Percentiles rank a stretch among this genome's conserved stretches.
Evolutionary conservation across 1,140 invertebrate genomes (phyloP).

Genomic region (Metopolophium dirhodum): DNA sequence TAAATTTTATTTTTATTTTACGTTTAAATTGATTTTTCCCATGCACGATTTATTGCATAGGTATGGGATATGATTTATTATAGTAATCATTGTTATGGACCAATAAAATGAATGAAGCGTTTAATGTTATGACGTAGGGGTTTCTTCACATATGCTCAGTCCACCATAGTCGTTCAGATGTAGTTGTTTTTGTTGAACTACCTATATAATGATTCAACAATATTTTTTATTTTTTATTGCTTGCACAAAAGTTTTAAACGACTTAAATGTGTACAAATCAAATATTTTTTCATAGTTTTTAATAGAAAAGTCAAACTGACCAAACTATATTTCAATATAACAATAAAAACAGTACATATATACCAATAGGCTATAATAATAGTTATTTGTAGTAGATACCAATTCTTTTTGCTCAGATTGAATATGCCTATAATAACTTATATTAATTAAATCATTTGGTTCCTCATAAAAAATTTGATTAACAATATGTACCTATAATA

Average conservation of each 20-base stretch:
- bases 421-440: background rate
- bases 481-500: no score
- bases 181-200: background rate
- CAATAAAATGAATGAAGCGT: constrained; percentile 20
- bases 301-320: background rate
- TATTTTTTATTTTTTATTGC: background rate
- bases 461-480: background rate
- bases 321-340: background rate
- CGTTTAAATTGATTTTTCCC: background rate
- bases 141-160: background rate
- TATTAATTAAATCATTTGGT: background rate
- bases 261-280: background rate
- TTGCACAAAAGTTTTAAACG: background rate
- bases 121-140: background rate
- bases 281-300: background rate
- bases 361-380: background rate
- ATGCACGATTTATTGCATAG: background rate
- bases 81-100: constrained; percentile 6
- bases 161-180: background rate
- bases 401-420: background rate
- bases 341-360: background rate
- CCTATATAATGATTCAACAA: background rate
- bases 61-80: background rate
- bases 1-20: background rate
- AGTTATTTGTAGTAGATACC: background rate